Base-by-base conservation (phyloP, 2,113 vertebrate species). In the Callipepla californica region DNA sequence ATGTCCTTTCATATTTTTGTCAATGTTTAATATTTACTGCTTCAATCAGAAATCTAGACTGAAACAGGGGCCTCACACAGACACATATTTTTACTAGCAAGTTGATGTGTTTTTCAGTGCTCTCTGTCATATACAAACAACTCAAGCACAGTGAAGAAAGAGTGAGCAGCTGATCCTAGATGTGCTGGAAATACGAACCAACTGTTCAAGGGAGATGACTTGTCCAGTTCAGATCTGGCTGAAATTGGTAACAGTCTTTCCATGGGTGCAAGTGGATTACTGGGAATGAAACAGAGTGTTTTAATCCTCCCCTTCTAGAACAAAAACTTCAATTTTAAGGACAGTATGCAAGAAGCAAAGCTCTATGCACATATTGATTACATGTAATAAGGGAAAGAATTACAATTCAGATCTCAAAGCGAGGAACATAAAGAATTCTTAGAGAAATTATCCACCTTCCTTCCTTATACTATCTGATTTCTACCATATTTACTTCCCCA, bases 321-420 rank as follows among this genome's bases (percentile, higher is more conserved):
- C 3, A 1, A 67, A 45, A 80, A 48, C 8, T 78, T 78, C 6
- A 58, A 20, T 12, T 45, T 4, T 23, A 58, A 88, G 19, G 7
- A 70, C 5, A n/a, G 3, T 42, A 42, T 58, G 4, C 13, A 58
- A 66, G 25, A 66, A 4, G 59, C 2, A 42, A 80, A 48, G 2
- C 13, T 30, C 23, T 5, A 34, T 6, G 3, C 11, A 81, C 19
- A n/a, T 8, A 0, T 0, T 32, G 13, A 42, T 78, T 67, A 30
- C 6, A 19, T 18, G 26, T 16, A 79, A 30, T 12, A 28, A 85
- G 79, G 23, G 13, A 18, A 80, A 88, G 10, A 48, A 66, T 48
- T 34, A 30, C 9, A 72, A 3, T 0, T 34, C 14, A 47, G 34
- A 55, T 81, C 45, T 50, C 6, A 72, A 91, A 84, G 10, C 0